Base-by-base conservation (phyloP, 2,113 vertebrate species). In the Anas platyrhynchos region DNA sequence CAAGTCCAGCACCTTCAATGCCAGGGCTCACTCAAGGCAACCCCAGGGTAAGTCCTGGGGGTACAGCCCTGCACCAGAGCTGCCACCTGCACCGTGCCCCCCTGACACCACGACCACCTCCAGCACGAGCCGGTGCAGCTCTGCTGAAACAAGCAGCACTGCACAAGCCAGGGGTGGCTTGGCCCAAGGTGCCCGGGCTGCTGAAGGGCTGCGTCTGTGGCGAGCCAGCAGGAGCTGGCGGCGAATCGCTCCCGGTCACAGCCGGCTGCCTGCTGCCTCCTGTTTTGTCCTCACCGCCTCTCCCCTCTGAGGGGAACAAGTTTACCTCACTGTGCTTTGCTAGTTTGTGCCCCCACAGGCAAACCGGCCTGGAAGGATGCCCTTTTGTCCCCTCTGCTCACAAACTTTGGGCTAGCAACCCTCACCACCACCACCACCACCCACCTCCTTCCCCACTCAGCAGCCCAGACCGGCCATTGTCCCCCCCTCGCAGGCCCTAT, bases 251-350 rank as follows among this genome's bases (percentile, higher is more conserved):
- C 68, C 82, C 59, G 65, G 34, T 55, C 75, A 44, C 81, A 88
- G 88, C 62, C 31, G 2, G 58, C 91, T 83, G 93, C 86, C 80
- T 69, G 72, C 90, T 91, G 88, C 73, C 95, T 96, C 81, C 87
- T 59, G 67, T 75, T 90, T 72, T 89, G 84, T 77, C 80, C 86
- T 91, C 13, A 0, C 61, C 6, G 9, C 56, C 72, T 90, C 88
- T 81, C 63, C 38, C 44, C 56, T 79, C 54, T 55, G 46, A 2
- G 1, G 84, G 59, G 18, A 65, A 32, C 80, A 50, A 69, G 54
- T 86, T 95, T 76, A 85, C 87, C 89, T 85, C 75, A 17, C 78
- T n/a, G 61, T 0, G 0, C 43, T 88, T 86, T 84, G 43, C 88
- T 82, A 59, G 73, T 59, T 66, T 22, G 54, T 54, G 62, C 78